phyloP scores from a whole-genome alignment of 1,140 invertebrate genomes.

The Neocloeon triangulifer region DNA sequence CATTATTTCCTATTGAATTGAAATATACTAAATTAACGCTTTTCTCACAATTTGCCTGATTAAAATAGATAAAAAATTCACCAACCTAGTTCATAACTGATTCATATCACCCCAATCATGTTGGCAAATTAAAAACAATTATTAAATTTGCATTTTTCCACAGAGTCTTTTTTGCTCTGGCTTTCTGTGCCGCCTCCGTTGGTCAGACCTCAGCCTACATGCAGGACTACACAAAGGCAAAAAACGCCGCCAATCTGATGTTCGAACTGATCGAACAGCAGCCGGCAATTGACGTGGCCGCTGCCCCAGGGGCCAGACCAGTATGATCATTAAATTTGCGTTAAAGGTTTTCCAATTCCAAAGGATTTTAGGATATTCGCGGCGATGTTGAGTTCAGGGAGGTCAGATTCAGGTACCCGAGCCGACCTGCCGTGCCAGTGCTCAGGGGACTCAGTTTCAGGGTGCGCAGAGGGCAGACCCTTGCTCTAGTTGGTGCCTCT shows the following conservation, averaged over 20 bases:
- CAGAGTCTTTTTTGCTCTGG: slow-evolving; percentile 22
- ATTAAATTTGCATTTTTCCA: slow-evolving; percentile 3
- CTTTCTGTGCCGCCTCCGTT: slow-evolving; percentile 19
- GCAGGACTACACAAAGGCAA: slow-evolving; percentile 35
- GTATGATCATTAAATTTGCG: no score
- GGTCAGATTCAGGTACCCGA: slow-evolving; percentile 20
- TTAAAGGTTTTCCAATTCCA: background rate
- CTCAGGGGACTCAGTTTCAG: slow-evolving; percentile 14
- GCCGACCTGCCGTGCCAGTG: slow-evolving; percentile 14
- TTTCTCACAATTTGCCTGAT: no score
- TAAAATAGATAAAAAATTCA: no score
- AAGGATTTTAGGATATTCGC: slow-evolving; percentile 8
- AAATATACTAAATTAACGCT: no score
- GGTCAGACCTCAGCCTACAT: slow-evolving; percentile 26
- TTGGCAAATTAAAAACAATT: no score
- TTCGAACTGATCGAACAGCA: slow-evolving; percentile 23
- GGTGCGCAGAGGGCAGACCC: slow-evolving; percentile 11
- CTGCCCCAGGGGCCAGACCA: slow-evolving; percentile 16
- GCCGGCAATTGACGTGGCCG: slow-evolving; percentile 23
- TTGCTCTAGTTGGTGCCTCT: slow-evolving; percentile 28
- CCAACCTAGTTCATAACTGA: no score
- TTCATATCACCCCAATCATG: no score
- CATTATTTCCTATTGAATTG: no score
- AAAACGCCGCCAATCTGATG: slow-evolving; percentile 25
- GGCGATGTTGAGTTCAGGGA: slow-evolving; percentile 16